Evolutionary conservation across 2,113 vertebrate genomes (phyloP), one percentile per base, ranked within the genome.

Genomic region (Candoia aspera): DNA sequence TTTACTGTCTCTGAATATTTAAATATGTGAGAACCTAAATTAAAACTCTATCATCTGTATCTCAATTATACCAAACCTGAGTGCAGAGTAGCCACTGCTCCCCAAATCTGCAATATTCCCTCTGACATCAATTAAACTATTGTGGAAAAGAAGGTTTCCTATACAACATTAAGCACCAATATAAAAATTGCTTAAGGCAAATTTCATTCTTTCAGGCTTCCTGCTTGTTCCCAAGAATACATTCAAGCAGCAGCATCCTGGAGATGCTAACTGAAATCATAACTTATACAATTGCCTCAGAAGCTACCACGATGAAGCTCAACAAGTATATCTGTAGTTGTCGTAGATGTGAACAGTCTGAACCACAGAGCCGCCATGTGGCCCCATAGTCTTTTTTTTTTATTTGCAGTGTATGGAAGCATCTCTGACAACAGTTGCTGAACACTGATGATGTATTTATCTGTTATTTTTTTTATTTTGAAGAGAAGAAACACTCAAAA

Each of bases 1-100:
- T 88, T 94, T 94, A 93, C 54, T 37, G 42, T 89, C 94, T 93
- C 85, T 68, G 33, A 90, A 90, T 93, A 95, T 84, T 93, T 94
- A 91, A 93, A 91, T 84, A 90, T 92, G 0, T 29, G 1, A 79
- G 10, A 37, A 86, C 19, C 90, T 23, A 84, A 95, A 95, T 49
- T 62, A 90, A 94, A 94, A 94, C 60, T 54, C 86, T 73, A 60
- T 94, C n/a, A 49, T 5, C 89, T n/a, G 15, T 91, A 94, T 90
- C 84, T 94, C 33, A 89, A 21, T 26, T 93, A 53, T 12, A 91
- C 19, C 62, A 93, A 91, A 95, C 91, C 94, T 94, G 59, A 89
- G 1, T 60, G 24, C 84, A 54, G 68, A 90, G 17, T 95, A 88
- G 26, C 8, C 26, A 62, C 24, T 37, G 57, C 12, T 54, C 19